Evolutionary conservation across 1,140 invertebrate genomes (phyloP).

Genomic region (Batillaria attramentaria): DNA sequence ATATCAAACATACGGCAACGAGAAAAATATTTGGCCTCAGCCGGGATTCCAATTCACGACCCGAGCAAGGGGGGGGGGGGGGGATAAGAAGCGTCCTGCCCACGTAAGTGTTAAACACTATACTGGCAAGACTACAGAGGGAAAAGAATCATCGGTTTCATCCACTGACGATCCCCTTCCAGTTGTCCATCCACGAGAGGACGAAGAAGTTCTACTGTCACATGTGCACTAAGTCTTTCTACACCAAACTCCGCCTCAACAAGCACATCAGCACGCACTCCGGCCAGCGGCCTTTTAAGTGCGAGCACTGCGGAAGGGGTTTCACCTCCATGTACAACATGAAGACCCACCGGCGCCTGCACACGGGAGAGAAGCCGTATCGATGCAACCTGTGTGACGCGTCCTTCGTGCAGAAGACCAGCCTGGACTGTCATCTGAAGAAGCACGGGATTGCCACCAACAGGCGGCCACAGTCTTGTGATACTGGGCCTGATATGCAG

Average conservation of each 20-base stretch:
- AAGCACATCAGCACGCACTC: background rate
- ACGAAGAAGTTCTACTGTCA: background rate
- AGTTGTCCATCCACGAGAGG: background rate
- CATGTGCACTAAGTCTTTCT: slow-evolving; percentile 20
- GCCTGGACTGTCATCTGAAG: slow-evolving; percentile 13
- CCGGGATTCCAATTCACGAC: too few relatives aligned
- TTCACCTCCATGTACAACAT: slow-evolving; percentile 7
- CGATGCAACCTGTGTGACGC: slow-evolving; percentile 15
- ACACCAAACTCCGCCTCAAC: background rate
- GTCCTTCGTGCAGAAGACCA: background rate
- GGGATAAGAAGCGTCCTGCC: background rate
- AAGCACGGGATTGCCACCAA: background rate
- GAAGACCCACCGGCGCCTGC: background rate
- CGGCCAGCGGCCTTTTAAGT: background rate
- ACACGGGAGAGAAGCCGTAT: slow-evolving; percentile 16
- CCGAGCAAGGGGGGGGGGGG: too few relatives aligned
- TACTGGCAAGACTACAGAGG: background rate
- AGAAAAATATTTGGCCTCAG: too few relatives aligned
- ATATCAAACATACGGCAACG: background rate
- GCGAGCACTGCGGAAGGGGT: slow-evolving; percentile 8
- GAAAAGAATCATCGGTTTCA: background rate
- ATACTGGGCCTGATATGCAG: background rate
- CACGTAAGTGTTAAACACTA: background rate
- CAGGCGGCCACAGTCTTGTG: background rate
- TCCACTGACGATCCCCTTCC: background rate